phyloP scores from a whole-genome alignment of 2,113 vertebrate species.

The Cinclus cinclus region DNA sequence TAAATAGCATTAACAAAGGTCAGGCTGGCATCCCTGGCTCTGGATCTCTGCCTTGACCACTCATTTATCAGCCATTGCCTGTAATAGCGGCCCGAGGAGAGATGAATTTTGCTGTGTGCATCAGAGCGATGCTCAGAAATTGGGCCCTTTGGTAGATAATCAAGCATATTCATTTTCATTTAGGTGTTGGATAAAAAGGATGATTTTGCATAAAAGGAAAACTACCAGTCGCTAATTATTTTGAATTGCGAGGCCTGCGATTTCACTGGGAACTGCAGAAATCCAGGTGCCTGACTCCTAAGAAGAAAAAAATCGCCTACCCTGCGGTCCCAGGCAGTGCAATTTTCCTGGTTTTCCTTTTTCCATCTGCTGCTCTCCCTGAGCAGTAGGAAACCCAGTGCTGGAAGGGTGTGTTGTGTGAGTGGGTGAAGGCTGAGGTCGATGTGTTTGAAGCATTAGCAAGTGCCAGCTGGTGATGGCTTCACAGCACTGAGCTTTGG shows the following conservation, averaged over 20 bases:
- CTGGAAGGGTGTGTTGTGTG: not conserved
- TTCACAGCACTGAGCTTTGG: not conserved
- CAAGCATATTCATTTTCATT: constrained; percentile 69
- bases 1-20: constrained; percentile 21
- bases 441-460: not conserved
- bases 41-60: not conserved
- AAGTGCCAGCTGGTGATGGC: not conserved
- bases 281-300: constrained; percentile 50
- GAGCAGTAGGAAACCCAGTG: not conserved
- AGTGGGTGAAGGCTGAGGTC: not conserved
- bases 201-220: constrained; percentile 67
- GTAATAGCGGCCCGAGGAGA: not conserved
- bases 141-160: constrained; percentile 63
- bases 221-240: constrained; percentile 63
- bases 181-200: constrained; percentile 68
- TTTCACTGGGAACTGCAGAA: constrained; percentile 67
- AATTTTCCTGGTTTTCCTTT: constrained; percentile 10
- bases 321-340: not conserved
- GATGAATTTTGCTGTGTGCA: not conserved
- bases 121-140: constrained; percentile 23
- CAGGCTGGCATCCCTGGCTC: not conserved
- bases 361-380: constrained; percentile 16
- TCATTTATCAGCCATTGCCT: not conserved
- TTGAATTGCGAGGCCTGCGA: constrained; percentile 44
- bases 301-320: not conserved